Evolutionary conservation across 2,113 vertebrate genomes (phyloP).

Genomic region (Vireo altiloquus): DNA sequence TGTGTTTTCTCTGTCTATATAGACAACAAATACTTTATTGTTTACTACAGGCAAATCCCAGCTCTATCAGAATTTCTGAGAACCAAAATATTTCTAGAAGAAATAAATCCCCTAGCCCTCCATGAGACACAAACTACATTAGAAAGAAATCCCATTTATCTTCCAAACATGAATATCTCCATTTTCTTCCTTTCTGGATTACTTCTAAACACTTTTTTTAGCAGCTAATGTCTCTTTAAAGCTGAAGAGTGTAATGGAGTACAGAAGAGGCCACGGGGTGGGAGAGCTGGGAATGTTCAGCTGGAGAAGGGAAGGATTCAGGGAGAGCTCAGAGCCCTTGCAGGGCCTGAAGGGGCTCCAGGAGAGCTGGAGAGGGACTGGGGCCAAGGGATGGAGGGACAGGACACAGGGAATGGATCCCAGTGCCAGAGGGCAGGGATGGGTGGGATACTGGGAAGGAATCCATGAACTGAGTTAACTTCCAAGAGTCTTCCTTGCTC

Average conservation of each 20-base stretch:
- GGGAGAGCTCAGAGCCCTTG: fast-evolving
- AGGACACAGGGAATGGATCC: neutral
- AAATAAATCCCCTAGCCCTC: neutral
- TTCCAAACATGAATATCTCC: neutral
- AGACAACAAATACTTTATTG: neutral
- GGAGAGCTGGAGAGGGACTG: neutral
- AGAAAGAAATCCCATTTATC: neutral
- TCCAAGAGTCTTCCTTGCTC: neutral
- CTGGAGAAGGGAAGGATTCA: neutral
- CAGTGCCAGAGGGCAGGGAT: neutral
- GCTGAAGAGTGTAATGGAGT: neutral
- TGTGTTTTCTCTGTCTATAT: neutral
- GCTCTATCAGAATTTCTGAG: neutral
- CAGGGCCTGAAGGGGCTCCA: neutral
- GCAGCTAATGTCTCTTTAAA: neutral
- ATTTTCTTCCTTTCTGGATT: neutral
- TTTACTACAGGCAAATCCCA: neutral
- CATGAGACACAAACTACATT: neutral
- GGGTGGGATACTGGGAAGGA: neutral
- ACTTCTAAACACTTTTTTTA: neutral
- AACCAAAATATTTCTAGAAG: neutral
- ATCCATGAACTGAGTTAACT: fast-evolving
- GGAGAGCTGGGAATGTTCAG: neutral
- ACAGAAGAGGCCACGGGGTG: neutral
- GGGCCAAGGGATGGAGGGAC: neutral